phyloP scores from a whole-genome alignment of 2,888 invertebrate species.

The Drosophila mulleri region DNA sequence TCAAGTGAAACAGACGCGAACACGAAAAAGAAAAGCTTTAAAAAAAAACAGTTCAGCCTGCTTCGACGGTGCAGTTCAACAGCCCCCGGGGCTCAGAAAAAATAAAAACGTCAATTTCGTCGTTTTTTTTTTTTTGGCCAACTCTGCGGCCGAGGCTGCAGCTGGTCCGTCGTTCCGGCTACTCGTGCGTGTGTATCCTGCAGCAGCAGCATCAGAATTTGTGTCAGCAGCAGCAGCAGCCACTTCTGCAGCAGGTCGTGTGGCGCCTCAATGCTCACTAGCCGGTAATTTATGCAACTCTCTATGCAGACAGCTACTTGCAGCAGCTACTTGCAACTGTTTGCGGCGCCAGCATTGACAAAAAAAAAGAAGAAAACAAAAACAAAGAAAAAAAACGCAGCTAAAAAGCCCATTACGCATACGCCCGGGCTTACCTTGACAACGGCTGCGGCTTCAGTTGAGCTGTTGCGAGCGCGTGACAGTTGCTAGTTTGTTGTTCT shows the following conservation, averaged over 20 bases:
- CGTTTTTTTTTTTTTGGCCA: slow-evolving; percentile 37
- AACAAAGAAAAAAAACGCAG: neutral
- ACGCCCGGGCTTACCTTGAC: slow-evolving; percentile 64
- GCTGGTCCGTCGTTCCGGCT: slow-evolving; percentile 40
- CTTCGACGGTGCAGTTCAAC: slow-evolving; percentile 64
- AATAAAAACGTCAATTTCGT: slow-evolving; percentile 1
- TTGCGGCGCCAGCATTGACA: slow-evolving; percentile 13
- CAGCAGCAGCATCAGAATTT: slow-evolving; percentile 75
- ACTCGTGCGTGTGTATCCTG: slow-evolving; percentile 45
- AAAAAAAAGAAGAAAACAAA: neutral
- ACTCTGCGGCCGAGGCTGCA: slow-evolving; percentile 54
- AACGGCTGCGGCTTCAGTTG: slow-evolving; percentile 25
- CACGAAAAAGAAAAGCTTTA: neutral
- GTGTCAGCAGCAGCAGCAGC: slow-evolving; percentile 67
- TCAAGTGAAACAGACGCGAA: slow-evolving; percentile 9
- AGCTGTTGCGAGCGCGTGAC: slow-evolving; percentile 53
- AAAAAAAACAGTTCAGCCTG: slow-evolving; percentile 58
- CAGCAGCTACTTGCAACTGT: slow-evolving; percentile 33
- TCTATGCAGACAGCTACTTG: slow-evolving; percentile 17
- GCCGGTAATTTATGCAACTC: slow-evolving; percentile 62
- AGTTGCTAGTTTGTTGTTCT: slow-evolving; percentile 56
- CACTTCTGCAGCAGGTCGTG: slow-evolving; percentile 58
- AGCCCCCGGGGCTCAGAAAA: slow-evolving; percentile 58
- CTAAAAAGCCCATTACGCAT: slow-evolving; percentile 58
- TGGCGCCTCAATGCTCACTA: slow-evolving; percentile 66